Percentiles rank a stretch among this genome's conserved stretches.
These are phyloP conservation scores for Tylochromis polylepis DNA, from an alignment of 2,113 vertebrate genomes.

Conservation along the genomic window DNA sequence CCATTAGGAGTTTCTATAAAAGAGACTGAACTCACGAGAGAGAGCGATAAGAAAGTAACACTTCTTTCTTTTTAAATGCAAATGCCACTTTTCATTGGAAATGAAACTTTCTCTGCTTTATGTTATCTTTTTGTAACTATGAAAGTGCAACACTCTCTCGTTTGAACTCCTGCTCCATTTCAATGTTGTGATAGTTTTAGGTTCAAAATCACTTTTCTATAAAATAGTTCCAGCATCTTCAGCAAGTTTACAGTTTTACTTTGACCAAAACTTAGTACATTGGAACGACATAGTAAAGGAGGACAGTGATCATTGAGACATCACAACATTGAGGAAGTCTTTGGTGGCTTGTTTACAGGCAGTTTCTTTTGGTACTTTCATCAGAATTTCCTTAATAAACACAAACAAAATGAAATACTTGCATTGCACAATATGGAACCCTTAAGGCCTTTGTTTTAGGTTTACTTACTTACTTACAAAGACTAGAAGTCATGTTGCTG, in stretches of 20 bases:
- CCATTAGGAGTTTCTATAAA: constrained; percentile 41
- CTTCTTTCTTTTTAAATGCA: not conserved
- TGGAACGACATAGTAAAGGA: not conserved
- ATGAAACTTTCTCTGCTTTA: not conserved
- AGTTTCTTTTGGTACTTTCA: not conserved
- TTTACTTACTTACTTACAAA: not conserved
- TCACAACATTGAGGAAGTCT: not conserved
- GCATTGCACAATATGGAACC: not conserved
- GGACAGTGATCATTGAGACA: not conserved
- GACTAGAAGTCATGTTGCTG: not conserved
- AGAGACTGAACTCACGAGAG: not conserved
- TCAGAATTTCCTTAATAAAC: not conserved
- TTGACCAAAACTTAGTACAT: not conserved
- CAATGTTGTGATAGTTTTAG: not conserved
- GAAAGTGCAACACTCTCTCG: not conserved
- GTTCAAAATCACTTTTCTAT: not conserved
- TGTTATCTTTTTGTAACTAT: not conserved
- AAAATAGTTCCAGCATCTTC: not conserved
- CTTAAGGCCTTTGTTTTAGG: not conserved
- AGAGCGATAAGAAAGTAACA: not conserved
- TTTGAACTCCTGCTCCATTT: not conserved
- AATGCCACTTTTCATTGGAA: not conserved
- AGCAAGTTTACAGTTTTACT: not conserved
- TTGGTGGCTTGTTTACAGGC: not conserved
- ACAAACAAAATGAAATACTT: not conserved